Evolutionary conservation across 2,888 invertebrate species (phyloP).

Genomic region (Ichneumoninae sp.): DNA sequence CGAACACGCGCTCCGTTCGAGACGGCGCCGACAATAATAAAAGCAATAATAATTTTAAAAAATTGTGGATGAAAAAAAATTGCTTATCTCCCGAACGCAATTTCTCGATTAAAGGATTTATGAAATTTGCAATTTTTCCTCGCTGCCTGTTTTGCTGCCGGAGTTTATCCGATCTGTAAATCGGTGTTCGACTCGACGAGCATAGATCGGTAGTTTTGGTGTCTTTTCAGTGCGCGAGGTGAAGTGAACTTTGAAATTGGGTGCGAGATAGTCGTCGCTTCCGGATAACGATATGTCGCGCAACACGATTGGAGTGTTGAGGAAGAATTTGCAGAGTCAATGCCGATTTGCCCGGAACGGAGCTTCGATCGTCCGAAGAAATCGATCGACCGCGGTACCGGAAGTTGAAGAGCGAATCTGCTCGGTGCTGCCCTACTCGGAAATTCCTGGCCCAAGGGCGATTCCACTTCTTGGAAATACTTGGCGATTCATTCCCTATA

Average conservation of each 20-base stretch:
- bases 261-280: neutral
- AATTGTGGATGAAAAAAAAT: no score
- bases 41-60: neutral
- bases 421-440: slow-evolving; percentile 85
- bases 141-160: neutral
- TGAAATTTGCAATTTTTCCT: neutral
- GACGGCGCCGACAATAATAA: neutral
- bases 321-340: slow-evolving; percentile 6
- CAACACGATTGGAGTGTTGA: slow-evolving; percentile 23
- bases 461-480: slow-evolving; percentile 91
- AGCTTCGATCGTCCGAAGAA: neutral
- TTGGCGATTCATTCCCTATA: slow-evolving; percentile 91
- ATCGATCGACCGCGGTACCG: slow-evolving; percentile 49
- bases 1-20: slow-evolving; percentile 10
- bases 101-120: neutral
- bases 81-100: neutral
- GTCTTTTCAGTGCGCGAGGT: neutral
- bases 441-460: slow-evolving; percentile 91
- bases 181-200: neutral
- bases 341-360: slow-evolving; percentile 6
- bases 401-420: slow-evolving; percentile 53
- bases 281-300: slow-evolving; percentile 37
- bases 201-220: neutral
- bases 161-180: neutral
- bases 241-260: neutral